Conservation (phyloP, 2,888 invertebrate species). For the Venustoraphidia nigricollis region DNA sequence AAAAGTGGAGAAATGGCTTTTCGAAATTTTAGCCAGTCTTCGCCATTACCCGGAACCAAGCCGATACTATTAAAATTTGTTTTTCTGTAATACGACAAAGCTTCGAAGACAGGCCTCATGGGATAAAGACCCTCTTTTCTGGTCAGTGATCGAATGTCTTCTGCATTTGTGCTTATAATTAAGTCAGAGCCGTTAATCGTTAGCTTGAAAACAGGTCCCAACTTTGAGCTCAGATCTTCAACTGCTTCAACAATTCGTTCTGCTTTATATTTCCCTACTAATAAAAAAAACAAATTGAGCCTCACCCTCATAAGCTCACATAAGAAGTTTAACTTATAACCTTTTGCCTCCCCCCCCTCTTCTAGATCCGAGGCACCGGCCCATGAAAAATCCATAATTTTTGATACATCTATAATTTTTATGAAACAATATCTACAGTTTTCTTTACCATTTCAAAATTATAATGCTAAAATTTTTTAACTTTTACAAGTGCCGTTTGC, state of each 20-base stretch:
- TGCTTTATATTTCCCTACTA: slow-evolving; percentile 23
- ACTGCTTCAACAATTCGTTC: slow-evolving; percentile 29
- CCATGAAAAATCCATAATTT: too few species aligned
- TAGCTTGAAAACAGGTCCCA: slow-evolving; percentile 33
- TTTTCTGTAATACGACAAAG: slow-evolving; percentile 31
- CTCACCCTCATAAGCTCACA: too few species aligned
- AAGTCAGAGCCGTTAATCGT: slow-evolving; percentile 28
- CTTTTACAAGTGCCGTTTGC: too few species aligned
- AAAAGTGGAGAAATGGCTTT: slow-evolving; percentile 34
- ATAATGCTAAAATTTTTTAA: too few species aligned
- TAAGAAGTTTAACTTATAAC: too few species aligned
- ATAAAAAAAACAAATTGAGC: too few species aligned
- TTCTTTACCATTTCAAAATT: too few species aligned
- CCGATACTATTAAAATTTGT: slow-evolving; percentile 30
- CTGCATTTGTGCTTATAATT: slow-evolving; percentile 31
- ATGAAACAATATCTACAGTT: too few species aligned
- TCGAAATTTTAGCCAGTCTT: slow-evolving; percentile 38
- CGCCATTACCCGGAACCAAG: slow-evolving; percentile 39
- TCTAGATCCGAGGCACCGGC: too few species aligned
- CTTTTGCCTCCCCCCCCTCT: too few species aligned
- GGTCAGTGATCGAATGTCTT: slow-evolving; percentile 30
- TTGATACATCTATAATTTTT: too few species aligned
- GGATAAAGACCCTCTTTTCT: slow-evolving; percentile 34
- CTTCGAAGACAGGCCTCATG: slow-evolving; percentile 33
- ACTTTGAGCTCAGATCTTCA: slow-evolving; percentile 23